A percentile compares a stretch with the other conserved stretches of the same genome.
Evolutionary conservation across 2,888 invertebrate species (phyloP).

Genomic region (Toxonevra muliebris): DNA sequence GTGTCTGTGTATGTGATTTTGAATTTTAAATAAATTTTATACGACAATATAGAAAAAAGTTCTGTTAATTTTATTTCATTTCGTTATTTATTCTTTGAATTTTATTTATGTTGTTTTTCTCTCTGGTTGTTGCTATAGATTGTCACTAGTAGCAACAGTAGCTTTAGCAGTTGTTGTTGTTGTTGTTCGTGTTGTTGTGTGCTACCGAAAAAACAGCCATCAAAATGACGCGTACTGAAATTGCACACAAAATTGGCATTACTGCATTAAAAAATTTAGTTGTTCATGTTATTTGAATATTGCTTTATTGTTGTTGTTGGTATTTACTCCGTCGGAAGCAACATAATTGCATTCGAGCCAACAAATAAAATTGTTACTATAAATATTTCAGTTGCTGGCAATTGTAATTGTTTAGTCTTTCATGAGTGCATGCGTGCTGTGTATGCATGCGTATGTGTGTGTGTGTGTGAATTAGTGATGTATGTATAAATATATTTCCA

Average conservation of each 20-base stretch:
- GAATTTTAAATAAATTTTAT: slow-evolving; percentile 22
- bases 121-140: no score
- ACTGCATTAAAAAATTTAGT: no score
- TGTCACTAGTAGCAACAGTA: slow-evolving; percentile 2
- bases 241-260: no score
- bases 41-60: slow-evolving; percentile 13
- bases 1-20: slow-evolving; percentile 11
- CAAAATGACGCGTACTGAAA: neutral
- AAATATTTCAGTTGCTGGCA: neutral
- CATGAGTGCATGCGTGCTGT: neutral
- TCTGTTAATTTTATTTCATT: slow-evolving; percentile 15
- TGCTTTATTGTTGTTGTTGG: neutral
- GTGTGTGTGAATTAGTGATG: neutral
- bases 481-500: no score
- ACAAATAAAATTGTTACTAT: neutral
- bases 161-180: neutral
- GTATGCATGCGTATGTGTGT: neutral
- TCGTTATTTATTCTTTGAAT: neutral
- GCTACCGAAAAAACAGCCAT: neutral
- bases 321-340: neutral
- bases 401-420: neutral
- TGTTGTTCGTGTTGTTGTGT: neutral
- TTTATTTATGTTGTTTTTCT: no score
- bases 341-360: neutral
- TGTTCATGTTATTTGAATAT: neutral